These are phyloP conservation scores for Ceratoteleas bidentatus DNA, from an alignment of 1,140 invertebrate genomes.

Conservation along the genomic window DNA sequence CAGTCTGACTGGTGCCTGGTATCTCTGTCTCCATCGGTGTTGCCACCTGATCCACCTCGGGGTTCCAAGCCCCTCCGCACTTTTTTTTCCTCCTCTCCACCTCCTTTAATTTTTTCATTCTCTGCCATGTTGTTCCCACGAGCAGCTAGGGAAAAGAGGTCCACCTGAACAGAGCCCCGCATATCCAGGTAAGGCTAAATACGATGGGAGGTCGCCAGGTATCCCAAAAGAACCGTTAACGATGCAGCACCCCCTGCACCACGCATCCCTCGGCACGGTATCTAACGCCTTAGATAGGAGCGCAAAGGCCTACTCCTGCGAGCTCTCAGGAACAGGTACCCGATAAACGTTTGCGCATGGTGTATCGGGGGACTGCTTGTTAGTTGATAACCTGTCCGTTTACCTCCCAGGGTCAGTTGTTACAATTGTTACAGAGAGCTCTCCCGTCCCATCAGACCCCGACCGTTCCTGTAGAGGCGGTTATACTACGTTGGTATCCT, in stretches of 20 bases:
- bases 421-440: background rate
- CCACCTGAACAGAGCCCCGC: slow-evolving; percentile 12
- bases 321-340: background rate
- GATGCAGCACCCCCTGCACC: background rate
- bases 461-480: background rate
- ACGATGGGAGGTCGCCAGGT: slow-evolving; percentile 24
- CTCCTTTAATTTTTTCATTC: background rate
- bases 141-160: slow-evolving; percentile 19
- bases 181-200: slow-evolving; percentile 8
- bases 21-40: background rate
- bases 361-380: background rate
- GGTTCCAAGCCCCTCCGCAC: background rate
- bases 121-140: slow-evolving; percentile 1
- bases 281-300: slow-evolving; percentile 6
- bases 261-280: slow-evolving; percentile 12
- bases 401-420: no score
- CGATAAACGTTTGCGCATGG: background rate
- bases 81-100: background rate
- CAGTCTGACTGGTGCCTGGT: background rate
- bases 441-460: background rate
- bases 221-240: slow-evolving; percentile 8
- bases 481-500: background rate
- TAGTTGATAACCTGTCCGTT: background rate
- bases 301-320: background rate
- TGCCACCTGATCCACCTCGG: background rate